A percentile compares a stretch with the other conserved stretches of the same genome.
Evolutionary conservation across 2,888 invertebrate species (phyloP).

Genomic region (Drosophila kokeensis): DNA sequence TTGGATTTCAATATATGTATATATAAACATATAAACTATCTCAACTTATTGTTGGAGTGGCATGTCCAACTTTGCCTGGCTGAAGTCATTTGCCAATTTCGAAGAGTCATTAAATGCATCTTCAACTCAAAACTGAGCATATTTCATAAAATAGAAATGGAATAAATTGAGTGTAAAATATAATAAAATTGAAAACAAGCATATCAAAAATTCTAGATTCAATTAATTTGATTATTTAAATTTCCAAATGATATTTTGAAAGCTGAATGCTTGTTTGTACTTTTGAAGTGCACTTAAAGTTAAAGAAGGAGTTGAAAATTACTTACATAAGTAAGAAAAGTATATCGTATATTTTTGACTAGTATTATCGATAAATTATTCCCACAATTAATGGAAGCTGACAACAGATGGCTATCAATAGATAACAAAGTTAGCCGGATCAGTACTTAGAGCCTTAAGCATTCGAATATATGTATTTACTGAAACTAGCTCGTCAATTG

Average conservation of each 20-base stretch:
- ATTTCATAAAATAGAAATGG: not conserved
- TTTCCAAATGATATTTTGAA: not conserved
- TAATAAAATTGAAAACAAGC: not conserved
- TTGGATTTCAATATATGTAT: conserved; percentile 8
- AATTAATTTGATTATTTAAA: not conserved
- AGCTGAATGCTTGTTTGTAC: no score
- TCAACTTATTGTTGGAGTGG: conserved; percentile 4
- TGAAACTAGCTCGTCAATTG: conserved; percentile 10
- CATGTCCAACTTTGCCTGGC: conserved; percentile 20
- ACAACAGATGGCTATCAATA: no score
- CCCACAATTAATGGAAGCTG: not conserved
- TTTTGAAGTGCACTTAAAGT: no score
- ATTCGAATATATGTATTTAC: conserved; percentile 3
- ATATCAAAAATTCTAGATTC: not conserved
- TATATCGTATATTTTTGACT: no score
- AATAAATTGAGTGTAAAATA: not conserved
- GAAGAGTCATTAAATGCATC: conserved; percentile 22
- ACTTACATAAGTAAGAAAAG: not conserved
- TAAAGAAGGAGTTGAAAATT: not conserved
- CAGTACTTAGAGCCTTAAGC: not conserved
- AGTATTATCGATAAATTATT: no score
- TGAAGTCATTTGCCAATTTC: conserved; percentile 14
- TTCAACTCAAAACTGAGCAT: conserved; percentile 5
- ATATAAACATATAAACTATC: not conserved
- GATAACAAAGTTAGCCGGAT: not conserved